phyloP scores from a whole-genome alignment of 64 coral and sea anemone genomes.

The Pocillopora damicornis region DNA sequence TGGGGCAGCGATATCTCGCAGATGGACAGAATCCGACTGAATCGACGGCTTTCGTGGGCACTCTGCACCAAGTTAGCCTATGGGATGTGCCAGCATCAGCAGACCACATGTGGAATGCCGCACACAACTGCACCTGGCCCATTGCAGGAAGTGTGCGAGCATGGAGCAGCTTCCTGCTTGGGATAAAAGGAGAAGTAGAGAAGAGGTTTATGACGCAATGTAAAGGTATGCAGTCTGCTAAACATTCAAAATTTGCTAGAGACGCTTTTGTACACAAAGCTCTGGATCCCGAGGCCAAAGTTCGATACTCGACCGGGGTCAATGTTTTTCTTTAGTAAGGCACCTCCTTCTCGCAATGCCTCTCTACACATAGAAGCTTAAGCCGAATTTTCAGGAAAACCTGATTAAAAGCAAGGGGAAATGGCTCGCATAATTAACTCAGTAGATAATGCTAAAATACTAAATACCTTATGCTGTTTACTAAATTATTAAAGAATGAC shows the following conservation, averaged over 20 bases:
- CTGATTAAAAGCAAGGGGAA: too few species aligned
- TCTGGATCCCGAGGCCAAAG: neutral
- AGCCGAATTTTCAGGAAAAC: too few species aligned
- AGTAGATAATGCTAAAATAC: too few species aligned
- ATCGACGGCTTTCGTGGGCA: slow-evolving; percentile 47
- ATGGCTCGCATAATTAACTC: too few species aligned
- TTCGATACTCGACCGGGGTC: too few species aligned
- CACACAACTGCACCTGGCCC: slow-evolving; percentile 58
- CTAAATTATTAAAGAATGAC: too few species aligned
- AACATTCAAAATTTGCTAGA: neutral
- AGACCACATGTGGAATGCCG: slow-evolving; percentile 74
- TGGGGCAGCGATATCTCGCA: slow-evolving; percentile 32
- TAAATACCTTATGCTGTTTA: too few species aligned
- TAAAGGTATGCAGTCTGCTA: slow-evolving; percentile 39
- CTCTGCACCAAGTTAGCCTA: slow-evolving; percentile 55
- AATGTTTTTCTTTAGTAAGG: too few species aligned
- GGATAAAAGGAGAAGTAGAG: slow-evolving; percentile 49
- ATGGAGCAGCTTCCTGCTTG: slow-evolving; percentile 56
- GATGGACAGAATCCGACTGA: neutral
- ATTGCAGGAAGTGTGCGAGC: slow-evolving; percentile 48
- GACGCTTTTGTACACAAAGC: neutral
- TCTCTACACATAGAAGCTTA: too few species aligned
- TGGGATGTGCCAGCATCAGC: slow-evolving; percentile 46
- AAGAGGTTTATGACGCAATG: slow-evolving; percentile 62
- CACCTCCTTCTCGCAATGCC: too few species aligned